These are phyloP conservation scores for Fregata magnificens DNA, from an alignment of 2,113 vertebrate species.

Conservation along the genomic window DNA sequence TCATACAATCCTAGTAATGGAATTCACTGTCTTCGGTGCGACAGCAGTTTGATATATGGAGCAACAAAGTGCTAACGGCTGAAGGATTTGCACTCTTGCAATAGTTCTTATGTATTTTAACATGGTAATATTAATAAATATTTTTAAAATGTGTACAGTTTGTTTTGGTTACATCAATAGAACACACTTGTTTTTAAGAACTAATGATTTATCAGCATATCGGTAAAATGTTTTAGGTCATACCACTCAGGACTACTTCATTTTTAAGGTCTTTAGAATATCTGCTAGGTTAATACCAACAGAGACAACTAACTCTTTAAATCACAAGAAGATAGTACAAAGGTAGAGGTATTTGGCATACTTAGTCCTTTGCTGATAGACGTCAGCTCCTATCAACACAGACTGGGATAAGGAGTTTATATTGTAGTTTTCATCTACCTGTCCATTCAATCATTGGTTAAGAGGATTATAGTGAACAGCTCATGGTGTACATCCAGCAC, in stretches of 20 bases:
- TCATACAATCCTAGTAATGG: slow-evolving; percentile 57
- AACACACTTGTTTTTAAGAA: slow-evolving; percentile 8
- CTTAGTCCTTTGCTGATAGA: background rate
- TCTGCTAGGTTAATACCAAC: background rate
- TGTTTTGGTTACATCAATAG: background rate
- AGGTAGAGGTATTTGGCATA: background rate
- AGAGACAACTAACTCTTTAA: background rate
- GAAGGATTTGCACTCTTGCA: background rate
- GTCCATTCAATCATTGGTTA: fast-evolving
- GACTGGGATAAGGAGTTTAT: background rate
- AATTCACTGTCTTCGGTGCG: slow-evolving; percentile 38
- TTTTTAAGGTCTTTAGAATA: background rate
- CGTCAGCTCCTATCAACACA: background rate
- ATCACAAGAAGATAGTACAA: background rate
- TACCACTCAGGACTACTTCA: background rate
- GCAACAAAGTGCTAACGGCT: background rate
- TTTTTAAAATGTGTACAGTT: slow-evolving; percentile 22
- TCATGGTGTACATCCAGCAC: background rate
- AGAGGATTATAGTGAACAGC: background rate
- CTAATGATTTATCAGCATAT: background rate
- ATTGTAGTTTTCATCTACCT: background rate
- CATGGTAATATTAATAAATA: background rate
- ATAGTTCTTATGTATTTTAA: background rate
- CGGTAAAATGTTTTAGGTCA: background rate
- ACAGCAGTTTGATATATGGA: slow-evolving; percentile 37